These are phyloP conservation scores for Cheilosia soror DNA, from an alignment of 2,888 invertebrate genomes.

Conservation along the genomic window DNA sequence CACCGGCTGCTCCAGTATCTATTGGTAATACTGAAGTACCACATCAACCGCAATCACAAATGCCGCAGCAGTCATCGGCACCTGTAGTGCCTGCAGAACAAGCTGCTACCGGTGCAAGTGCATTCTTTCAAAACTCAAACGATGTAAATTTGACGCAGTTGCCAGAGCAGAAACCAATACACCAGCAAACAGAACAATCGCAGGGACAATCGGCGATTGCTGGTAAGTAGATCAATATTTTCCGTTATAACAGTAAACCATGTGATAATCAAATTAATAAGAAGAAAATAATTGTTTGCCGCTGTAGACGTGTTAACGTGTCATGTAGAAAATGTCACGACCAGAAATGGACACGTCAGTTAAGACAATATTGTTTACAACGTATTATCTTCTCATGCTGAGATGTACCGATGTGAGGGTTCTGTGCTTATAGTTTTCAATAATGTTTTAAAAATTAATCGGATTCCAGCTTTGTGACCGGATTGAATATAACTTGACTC, in stretches of 20 bases:
- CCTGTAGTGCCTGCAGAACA: conserved; percentile 9
- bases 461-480: no score
- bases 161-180: conserved; percentile 23
- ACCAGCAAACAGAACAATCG: conserved; percentile 15
- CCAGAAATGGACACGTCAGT: no score
- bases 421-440: no score
- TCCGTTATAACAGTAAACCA: not conserved
- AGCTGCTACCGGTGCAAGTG: conserved; percentile 37
- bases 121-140: conserved; percentile 61
- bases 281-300: not conserved
- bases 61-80: conserved; percentile 15
- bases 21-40: not conserved
- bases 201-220: conserved; percentile 9
- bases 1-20: conserved; percentile 2
- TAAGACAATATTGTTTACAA: no score
- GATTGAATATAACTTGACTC: no score
- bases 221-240: conserved; percentile 33
- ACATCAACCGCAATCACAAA: conserved; percentile 1
- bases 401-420: no score
- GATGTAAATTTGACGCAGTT: conserved; percentile 46
- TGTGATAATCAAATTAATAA: conserved; percentile 10
- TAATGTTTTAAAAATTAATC: no score
- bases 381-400: no score
- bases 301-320: not conserved
- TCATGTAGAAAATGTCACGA: not conserved